These are phyloP conservation scores for Eulimnadia texana DNA, from an alignment of 1,140 invertebrate genomes.

Conservation along the genomic window DNA sequence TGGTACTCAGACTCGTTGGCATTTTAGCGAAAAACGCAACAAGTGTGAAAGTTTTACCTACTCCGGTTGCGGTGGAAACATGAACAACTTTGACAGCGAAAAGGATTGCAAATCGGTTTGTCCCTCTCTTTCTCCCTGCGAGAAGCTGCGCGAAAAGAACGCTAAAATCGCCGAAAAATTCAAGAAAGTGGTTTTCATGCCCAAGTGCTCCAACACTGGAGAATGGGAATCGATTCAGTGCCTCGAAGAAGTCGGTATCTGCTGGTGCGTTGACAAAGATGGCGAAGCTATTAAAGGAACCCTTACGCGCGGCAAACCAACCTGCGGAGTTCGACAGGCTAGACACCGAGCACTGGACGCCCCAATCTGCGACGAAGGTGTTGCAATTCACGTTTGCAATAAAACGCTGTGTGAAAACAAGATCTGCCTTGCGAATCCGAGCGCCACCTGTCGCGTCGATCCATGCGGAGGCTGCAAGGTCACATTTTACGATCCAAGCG, in stretches of 20 bases:
- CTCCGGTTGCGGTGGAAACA: conserved; percentile 59
- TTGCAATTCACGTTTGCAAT: conserved; percentile 26
- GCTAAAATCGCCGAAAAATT: conserved; percentile 46
- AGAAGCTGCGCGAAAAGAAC: conserved; percentile 58
- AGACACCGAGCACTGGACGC: conserved; percentile 14
- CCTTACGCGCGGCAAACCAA: conserved; percentile 14
- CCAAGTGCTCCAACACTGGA: conserved; percentile 50
- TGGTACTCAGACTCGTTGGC: conserved; percentile 38
- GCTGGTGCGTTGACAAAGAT: conserved; percentile 67
- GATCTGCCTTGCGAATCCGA: conserved; percentile 28
- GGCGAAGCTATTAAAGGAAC: conserved; percentile 55
- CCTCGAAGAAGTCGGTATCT: conserved; percentile 58
- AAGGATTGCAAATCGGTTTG: conserved; percentile 67
- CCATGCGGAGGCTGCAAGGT: conserved; percentile 30
- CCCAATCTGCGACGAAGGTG: conserved; percentile 27
- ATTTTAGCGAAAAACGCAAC: conserved; percentile 61
- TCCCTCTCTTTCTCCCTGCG: conserved; percentile 60
- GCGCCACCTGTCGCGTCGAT: conserved; percentile 28
- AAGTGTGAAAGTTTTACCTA: conserved; percentile 54
- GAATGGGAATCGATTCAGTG: conserved; percentile 68
- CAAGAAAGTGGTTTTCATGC: conserved; percentile 48
- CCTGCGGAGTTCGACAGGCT: conserved; percentile 17
- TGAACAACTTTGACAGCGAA: conserved; percentile 75
- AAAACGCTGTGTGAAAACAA: conserved; percentile 26
- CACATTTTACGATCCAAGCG: conserved; percentile 25